Percentiles rank a stretch among this genome's conserved stretches.
Conservation (phyloP, 2,888 invertebrate genomes). For the Loripinus fragilis region DNA sequence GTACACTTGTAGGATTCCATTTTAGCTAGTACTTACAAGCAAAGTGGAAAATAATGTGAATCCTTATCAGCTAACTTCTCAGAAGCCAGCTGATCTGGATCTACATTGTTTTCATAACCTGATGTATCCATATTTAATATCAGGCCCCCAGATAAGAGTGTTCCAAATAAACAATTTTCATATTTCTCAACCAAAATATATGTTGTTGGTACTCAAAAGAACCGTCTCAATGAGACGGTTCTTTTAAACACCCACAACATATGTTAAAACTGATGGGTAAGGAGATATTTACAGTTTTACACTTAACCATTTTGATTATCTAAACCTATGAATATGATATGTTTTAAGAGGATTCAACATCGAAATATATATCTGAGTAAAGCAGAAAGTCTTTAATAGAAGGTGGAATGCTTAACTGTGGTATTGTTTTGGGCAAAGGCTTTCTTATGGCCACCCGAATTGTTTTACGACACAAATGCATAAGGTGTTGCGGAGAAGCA, state of each 20-base stretch:
- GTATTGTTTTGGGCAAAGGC: constrained; percentile 35
- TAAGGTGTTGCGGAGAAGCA: constrained; percentile 34
- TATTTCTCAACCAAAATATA: too few relatives aligned
- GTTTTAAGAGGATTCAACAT: too few relatives aligned
- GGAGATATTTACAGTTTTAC: too few relatives aligned
- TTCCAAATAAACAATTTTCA: too few relatives aligned
- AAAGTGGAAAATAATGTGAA: background rate
- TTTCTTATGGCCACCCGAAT: constrained; percentile 26
- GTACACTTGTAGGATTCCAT: too few relatives aligned
- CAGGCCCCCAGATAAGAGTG: too few relatives aligned
- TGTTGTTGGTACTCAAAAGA: too few relatives aligned
- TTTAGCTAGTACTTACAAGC: background rate
- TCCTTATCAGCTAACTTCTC: background rate
- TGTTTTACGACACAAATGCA: constrained; percentile 32
- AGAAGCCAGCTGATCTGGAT: background rate
- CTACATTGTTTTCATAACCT: background rate
- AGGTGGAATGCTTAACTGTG: constrained; percentile 34
- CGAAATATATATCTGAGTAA: constrained; percentile 41
- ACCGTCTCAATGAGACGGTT: too few relatives aligned
- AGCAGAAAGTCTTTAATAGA: constrained; percentile 44
- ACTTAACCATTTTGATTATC: too few relatives aligned
- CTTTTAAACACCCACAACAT: too few relatives aligned
- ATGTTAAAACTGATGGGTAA: too few relatives aligned
- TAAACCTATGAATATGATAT: too few relatives aligned
- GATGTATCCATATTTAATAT: background rate